A percentile compares a stretch with the other conserved stretches of the same genome.
These are phyloP conservation scores for Eidolon helvum DNA, from an alignment of 2,113 vertebrate species.

Conservation along the genomic window DNA sequence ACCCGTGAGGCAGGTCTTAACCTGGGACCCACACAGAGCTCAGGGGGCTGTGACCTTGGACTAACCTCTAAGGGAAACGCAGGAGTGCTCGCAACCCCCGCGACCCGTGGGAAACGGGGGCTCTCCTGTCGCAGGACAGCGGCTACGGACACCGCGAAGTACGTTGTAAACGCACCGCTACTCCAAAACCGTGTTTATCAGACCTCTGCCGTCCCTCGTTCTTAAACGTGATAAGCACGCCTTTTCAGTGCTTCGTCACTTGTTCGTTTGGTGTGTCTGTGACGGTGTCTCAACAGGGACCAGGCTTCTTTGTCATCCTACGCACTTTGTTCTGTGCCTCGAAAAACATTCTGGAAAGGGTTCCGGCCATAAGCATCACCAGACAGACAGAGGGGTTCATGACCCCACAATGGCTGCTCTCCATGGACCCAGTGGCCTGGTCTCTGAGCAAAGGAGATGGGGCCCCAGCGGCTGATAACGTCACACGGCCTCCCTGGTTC, in stretches of 20 bases:
- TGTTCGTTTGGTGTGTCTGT: not conserved
- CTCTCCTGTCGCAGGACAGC: fast-evolving
- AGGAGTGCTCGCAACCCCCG: fast-evolving
- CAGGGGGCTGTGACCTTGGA: fast-evolving
- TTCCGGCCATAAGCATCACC: not conserved
- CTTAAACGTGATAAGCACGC: fast-evolving
- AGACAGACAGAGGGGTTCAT: not conserved
- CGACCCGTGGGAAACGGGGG: fast-evolving
- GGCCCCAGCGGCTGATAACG: fast-evolving
- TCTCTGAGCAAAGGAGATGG: not conserved
- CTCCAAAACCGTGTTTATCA: fast-evolving
- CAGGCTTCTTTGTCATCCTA: not conserved
- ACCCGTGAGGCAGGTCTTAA: not conserved
- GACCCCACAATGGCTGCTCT: not conserved
- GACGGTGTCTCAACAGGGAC: not conserved
- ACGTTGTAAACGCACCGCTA: fast-evolving
- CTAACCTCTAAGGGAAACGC: fast-evolving
- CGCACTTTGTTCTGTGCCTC: not conserved
- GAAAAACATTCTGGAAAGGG: not conserved
- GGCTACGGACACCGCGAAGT: fast-evolving
- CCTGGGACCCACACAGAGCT: not conserved
- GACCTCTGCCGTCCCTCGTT: fast-evolving
- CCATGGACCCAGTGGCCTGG: not conserved
- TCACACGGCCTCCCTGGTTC: not conserved
- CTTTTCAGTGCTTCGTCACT: too few species aligned